These are phyloP conservation scores for Hetaerina americana DNA, from an alignment of 1,140 invertebrate genomes.

Conservation along the genomic window DNA sequence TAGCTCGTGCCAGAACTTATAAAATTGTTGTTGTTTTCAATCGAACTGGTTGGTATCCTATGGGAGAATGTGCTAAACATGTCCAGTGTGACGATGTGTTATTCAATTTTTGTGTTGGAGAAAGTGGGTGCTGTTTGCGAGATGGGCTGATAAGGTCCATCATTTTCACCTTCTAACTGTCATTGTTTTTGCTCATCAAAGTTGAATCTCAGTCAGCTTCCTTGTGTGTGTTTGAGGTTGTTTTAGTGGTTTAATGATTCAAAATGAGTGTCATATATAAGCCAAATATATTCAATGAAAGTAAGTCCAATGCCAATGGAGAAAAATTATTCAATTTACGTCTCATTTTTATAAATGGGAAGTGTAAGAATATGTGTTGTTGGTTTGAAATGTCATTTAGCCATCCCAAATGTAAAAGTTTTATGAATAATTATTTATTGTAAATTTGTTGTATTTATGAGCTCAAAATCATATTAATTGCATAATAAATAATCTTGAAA, in stretches of 20 bases:
- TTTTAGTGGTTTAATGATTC: too few species aligned
- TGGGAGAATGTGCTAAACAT: conserved; percentile 47
- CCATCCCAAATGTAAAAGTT: not conserved
- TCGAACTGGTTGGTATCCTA: conserved; percentile 62
- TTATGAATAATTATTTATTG: not conserved
- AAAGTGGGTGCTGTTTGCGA: conserved; percentile 45
- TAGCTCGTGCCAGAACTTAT: conserved; percentile 61
- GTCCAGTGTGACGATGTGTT: conserved; percentile 48
- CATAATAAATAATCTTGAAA: too few species aligned
- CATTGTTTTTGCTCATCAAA: too few species aligned
- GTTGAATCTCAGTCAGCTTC: too few species aligned
- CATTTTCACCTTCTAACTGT: conserved; percentile 35
- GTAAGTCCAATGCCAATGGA: too few species aligned
- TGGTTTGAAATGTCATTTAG: not conserved
- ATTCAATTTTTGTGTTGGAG: conserved; percentile 58
- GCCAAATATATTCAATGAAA: too few species aligned
- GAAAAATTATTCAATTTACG: too few species aligned
- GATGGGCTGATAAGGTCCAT: conserved; percentile 63
- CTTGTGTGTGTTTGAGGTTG: too few species aligned
- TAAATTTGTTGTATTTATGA: not conserved
- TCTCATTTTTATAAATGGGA: too few species aligned
- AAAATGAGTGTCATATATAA: too few species aligned
- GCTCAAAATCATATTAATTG: too few species aligned
- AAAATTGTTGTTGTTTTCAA: conserved; percentile 68
- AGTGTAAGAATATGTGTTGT: too few species aligned